A percentile compares a stretch with the other conserved stretches of the same genome.
Evolutionary conservation across 37 sponge, comb jelly and placozoan genomes (phyloP).

Genomic region (Cladorhizidae sp.): DNA sequence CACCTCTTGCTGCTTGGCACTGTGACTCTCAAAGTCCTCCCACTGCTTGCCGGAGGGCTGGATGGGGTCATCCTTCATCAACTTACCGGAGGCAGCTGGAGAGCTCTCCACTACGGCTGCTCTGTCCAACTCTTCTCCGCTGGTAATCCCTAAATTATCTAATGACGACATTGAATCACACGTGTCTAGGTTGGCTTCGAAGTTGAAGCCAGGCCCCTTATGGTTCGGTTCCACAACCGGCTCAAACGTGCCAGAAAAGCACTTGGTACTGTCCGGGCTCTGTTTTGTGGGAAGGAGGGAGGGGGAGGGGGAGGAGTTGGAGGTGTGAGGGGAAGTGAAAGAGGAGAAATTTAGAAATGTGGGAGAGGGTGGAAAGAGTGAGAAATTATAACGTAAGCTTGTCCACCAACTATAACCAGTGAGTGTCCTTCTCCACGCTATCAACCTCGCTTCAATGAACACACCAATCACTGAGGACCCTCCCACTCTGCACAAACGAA

Average conservation of each 20-base stretch:
- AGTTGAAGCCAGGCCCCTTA: background rate
- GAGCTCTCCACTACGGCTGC: background rate
- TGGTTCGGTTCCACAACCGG: background rate
- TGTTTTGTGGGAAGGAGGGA: background rate
- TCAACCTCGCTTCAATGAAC: too few species aligned
- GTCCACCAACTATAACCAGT: too few species aligned
- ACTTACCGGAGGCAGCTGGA: background rate
- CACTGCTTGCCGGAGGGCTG: background rate
- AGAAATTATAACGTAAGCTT: too few species aligned
- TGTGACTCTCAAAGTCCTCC: background rate
- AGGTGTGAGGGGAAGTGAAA: background rate
- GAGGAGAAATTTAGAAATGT: too few species aligned
- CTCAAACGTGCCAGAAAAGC: background rate
- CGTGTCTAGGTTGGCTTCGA: slow-evolving; percentile 21
- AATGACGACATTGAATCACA: slow-evolving; percentile 20
- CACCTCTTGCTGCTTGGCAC: background rate
- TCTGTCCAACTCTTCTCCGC: background rate
- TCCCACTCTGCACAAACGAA: too few species aligned
- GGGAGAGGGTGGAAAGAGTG: too few species aligned
- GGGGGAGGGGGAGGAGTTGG: background rate
- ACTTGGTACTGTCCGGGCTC: background rate
- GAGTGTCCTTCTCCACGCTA: too few species aligned
- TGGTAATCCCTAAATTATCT: background rate
- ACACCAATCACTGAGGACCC: too few species aligned
- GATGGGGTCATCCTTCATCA: background rate